Base-by-base conservation (phyloP, 2,113 vertebrate species). In the Corydoras maculifer region DNA sequence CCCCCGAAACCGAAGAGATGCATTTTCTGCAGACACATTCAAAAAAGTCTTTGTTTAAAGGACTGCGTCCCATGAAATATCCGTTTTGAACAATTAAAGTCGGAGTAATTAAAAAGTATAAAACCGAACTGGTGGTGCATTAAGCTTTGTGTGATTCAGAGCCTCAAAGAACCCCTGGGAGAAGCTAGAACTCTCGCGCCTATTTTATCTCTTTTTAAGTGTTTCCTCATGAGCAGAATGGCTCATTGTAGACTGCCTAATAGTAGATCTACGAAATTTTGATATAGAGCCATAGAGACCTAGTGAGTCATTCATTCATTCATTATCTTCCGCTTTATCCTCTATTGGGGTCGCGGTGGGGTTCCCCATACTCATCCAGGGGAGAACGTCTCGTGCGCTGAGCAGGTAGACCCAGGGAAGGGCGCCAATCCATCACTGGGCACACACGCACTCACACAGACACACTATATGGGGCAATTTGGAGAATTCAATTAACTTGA, bases 171-270 rank as follows among this genome's bases (percentile, higher is more conserved):
- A 13, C 51, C 43, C 15, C 54, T 35, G 15, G 32, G 49, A 69
- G 61, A 65, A 72, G 57, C 25, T 35, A 58, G 29, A 43, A 62
- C 55, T 59, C 25, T 53, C 15, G 9, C 50, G 43, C 6, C 70
- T 66, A 66, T 53, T 66, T 12, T 31, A 66, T 15, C 3, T 49
- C 13, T 30, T 15, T 48, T 58, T 18, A 65, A 72, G 62, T 65
- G 53, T 31, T 3, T 43, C 14, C 35, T 58, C 35, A 31, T 32
- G 12, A 61, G 49, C 5, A 11, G 10, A 13, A 15, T 58, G 13
- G 50, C 60, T 51, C 35, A n/a, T n/a, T n/a, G n/a, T n/a, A 48
- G 15, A 69, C 53, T 58, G 32, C 51, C 31, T 48, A 50, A 72
- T 63, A 14, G 32, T 8, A 30, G 25, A 65, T 49, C 14, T 5